Percentiles rank a stretch among this genome's conserved stretches.
Conservation (phyloP, 2,797 vertebrate species). For the Sorex maritimensis region DNA sequence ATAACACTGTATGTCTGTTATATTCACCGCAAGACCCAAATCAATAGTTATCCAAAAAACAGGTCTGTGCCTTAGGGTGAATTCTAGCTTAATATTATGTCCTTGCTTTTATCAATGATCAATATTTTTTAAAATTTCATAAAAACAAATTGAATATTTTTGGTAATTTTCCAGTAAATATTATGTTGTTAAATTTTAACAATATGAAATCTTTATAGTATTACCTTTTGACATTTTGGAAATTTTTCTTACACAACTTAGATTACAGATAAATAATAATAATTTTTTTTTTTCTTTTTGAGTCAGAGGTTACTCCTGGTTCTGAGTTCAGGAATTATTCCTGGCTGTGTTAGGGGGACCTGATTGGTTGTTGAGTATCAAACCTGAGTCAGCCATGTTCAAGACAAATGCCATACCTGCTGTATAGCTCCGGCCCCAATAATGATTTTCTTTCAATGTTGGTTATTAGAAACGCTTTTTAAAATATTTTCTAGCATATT, state of each 20-base stretch:
- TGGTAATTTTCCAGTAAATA: not conserved
- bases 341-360: too few relatives aligned
- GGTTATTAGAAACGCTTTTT: not conserved
- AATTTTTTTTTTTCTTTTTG: not conserved
- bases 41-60: not conserved
- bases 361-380: not conserved
- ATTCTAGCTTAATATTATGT: not conserved
- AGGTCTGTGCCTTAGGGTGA: not conserved
- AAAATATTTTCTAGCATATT: conserved; percentile 1
- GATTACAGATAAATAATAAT: not conserved
- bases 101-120: conserved; percentile 15
- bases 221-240: not conserved
- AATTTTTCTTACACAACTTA: not conserved
- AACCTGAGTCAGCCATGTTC: too few relatives aligned
- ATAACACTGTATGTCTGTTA: too few relatives aligned
- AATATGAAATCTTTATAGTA: not conserved
- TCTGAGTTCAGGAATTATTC: too few relatives aligned
- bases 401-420: too few relatives aligned
- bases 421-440: too few relatives aligned
- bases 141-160: not conserved
- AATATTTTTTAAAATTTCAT: not conserved
- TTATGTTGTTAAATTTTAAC: not conserved
- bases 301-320: too few relatives aligned
- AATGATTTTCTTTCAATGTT: not conserved
- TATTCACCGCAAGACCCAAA: conserved; percentile 1